Conservation (phyloP, 2,113 vertebrate genomes). For the Apaloderma vittatum region DNA sequence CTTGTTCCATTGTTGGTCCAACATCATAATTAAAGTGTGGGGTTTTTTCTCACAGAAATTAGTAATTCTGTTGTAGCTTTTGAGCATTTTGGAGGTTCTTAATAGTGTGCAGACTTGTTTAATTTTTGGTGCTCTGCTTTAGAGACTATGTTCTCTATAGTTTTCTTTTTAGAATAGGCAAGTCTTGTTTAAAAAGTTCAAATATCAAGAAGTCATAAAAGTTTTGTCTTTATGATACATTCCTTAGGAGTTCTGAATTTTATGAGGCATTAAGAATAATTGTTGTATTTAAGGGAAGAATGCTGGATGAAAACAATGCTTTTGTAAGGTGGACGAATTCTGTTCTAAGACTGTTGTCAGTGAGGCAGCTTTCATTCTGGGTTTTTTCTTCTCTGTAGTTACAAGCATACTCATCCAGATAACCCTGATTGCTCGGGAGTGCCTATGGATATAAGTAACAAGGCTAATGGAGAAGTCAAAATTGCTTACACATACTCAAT, state of each 20-base stretch:
- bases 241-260: neutral
- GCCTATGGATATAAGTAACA: conserved; percentile 91
- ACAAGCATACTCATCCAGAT: conserved; percentile 84
- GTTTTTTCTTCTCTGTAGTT: conserved; percentile 76
- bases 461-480: conserved; percentile 81
- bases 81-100: neutral
- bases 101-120: neutral
- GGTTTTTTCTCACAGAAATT: neutral
- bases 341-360: neutral
- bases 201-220: neutral
- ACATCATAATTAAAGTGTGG: neutral
- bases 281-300: neutral
- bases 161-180: neutral
- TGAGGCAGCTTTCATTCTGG: neutral
- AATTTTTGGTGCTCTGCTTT: neutral
- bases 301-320: neutral
- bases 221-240: neutral
- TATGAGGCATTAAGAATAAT: neutral
- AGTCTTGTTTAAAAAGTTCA: neutral
- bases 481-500: conserved; percentile 92
- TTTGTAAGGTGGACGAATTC: neutral
- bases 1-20: neutral
- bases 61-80: neutral
- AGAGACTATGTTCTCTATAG: neutral
- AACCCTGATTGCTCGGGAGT: conserved; percentile 83